Percentiles rank a stretch among this genome's conserved stretches.
Conservation (phyloP, 2,113 vertebrate species). For the Cottus gobio region DNA sequence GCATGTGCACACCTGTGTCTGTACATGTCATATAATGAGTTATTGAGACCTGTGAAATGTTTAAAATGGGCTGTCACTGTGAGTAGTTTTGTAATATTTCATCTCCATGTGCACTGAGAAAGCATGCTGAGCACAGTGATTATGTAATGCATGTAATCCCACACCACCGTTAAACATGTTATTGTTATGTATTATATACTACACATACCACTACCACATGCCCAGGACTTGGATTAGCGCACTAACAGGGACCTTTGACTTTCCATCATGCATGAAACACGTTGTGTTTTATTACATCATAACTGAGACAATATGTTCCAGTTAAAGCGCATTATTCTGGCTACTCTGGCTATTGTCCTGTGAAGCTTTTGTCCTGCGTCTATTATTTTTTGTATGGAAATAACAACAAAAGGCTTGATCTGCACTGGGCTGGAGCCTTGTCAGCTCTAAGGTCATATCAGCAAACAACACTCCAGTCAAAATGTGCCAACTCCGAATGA, state of each 20-base stretch:
- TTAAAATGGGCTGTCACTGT: neutral
- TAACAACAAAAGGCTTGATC: neutral
- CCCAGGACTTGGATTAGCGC: neutral
- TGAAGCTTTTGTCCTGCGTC: neutral
- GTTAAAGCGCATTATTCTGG: neutral
- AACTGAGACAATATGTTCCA: neutral
- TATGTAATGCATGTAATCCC: slow-evolving; percentile 1
- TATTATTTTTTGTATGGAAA: neutral
- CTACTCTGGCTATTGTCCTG: neutral
- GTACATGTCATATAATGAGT: neutral
- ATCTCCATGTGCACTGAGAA: neutral
- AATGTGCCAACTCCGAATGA: slow-evolving; percentile 8
- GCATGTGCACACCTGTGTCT: neutral
- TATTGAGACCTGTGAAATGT: neutral
- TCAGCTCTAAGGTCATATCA: slow-evolving; percentile 25
- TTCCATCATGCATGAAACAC: neutral
- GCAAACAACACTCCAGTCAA: slow-evolving; percentile 5
- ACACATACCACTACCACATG: slow-evolving; percentile 5
- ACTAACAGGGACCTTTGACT: neutral
- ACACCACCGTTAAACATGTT: neutral
- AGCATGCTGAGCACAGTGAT: neutral
- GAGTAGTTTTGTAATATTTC: neutral
- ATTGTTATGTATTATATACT: neutral
- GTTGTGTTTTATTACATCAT: slow-evolving; percentile 3
- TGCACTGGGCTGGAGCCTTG: neutral